These are phyloP conservation scores for Coluber constrictor DNA, from an alignment of 2,797 vertebrate species.

Conservation along the genomic window DNA sequence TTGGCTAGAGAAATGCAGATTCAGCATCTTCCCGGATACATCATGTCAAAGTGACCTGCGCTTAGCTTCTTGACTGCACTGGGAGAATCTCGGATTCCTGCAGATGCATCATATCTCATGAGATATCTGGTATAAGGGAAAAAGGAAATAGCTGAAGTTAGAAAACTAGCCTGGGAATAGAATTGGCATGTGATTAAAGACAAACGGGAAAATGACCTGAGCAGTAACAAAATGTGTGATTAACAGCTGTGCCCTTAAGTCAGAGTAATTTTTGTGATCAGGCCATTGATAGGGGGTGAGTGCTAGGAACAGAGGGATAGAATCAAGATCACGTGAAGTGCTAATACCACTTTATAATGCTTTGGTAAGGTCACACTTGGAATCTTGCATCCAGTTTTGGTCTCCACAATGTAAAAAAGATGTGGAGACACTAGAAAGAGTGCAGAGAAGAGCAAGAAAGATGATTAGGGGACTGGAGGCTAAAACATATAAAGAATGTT, in stretches of 20 bases:
- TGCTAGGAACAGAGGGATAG: not conserved
- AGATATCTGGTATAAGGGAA: not conserved
- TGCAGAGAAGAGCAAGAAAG: no score
- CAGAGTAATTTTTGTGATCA: not conserved
- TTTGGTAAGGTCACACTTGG: no score
- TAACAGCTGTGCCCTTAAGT: not conserved
- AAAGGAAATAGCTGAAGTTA: not conserved
- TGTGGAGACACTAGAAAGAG: no score
- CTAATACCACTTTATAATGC: no score
- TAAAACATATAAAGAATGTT: no score
- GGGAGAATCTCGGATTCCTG: conserved; percentile 19
- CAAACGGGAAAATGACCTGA: rapidly evolving
- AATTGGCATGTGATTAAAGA: not conserved
- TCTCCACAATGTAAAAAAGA: no score
- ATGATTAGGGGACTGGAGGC: no score
- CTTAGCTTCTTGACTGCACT: not conserved
- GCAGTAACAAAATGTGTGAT: not conserved
- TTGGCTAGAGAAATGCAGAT: conserved; percentile 45
- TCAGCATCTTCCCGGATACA: not conserved
- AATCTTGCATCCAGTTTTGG: no score
- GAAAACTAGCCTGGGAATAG: not conserved
- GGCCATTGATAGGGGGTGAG: not conserved
- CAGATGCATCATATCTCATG: conserved; percentile 49
- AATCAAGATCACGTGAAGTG: no score
- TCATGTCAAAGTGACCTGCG: conserved; percentile 3